Percentiles rank a stretch among this genome's conserved stretches.
Evolutionary conservation across 2,113 vertebrate genomes (phyloP).

Genomic region (Cyanoramphus novaezelandiae): DNA sequence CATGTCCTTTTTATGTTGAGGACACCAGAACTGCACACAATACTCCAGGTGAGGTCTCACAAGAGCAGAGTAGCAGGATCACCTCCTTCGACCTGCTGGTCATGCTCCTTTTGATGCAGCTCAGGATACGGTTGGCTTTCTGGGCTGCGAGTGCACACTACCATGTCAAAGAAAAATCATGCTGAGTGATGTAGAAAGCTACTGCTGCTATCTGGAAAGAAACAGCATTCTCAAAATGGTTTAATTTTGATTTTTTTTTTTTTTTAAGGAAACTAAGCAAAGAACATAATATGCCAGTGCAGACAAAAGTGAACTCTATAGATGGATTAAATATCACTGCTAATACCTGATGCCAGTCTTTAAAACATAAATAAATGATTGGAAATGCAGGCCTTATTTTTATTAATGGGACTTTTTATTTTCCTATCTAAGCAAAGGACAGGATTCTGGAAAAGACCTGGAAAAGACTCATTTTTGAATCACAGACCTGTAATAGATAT

Average conservation of each 20-base stretch:
- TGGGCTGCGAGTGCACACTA: background rate
- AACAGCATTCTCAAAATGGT: background rate
- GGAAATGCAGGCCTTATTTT: background rate
- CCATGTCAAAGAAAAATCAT: background rate
- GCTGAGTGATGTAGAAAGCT: background rate
- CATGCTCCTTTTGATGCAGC: too few species aligned
- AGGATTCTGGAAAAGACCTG: background rate
- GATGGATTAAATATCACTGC: background rate
- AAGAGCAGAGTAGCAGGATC: too few species aligned
- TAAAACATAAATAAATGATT: background rate
- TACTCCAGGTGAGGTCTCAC: too few species aligned
- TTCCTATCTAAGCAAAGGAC: background rate
- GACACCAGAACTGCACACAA: too few species aligned
- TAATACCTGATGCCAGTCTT: background rate
- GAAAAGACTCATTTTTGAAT: background rate
- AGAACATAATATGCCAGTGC: background rate
- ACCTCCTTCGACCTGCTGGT: too few species aligned
- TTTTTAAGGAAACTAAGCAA: background rate
- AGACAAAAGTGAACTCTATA: background rate
- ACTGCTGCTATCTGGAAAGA: background rate
- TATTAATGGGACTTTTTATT: background rate
- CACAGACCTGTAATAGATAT: background rate
- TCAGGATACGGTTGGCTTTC: too few species aligned
- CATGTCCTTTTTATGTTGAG: too few species aligned
- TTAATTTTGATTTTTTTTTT: background rate